These are phyloP conservation scores for Pteropus alecto DNA, from an alignment of 2,113 vertebrate species.

Conservation along the genomic window DNA sequence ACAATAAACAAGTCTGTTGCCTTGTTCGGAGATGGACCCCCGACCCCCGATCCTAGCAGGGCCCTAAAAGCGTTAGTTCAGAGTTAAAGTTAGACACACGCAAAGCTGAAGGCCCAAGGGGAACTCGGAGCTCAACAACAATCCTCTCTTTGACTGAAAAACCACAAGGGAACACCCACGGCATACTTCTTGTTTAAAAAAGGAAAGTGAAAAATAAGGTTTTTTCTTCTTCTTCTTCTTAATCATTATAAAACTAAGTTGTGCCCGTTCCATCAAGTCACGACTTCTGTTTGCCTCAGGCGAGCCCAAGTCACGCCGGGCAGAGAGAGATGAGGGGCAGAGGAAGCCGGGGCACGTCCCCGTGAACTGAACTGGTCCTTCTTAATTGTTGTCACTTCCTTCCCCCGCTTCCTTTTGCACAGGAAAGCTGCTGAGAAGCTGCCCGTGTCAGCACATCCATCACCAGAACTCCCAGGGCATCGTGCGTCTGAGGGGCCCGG, in stretches of 20 bases:
- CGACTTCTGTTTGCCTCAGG: constrained; percentile 37
- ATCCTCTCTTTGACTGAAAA: constrained; percentile 78
- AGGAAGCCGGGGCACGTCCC: background rate
- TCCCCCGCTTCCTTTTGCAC: background rate
- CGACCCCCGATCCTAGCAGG: constrained; percentile 50
- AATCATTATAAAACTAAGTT: constrained; percentile 76
- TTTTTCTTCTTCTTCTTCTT: constrained; percentile 51
- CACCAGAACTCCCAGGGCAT: background rate
- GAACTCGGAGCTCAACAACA: constrained; percentile 71
- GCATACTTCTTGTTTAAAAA: constrained; percentile 78
- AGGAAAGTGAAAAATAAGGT: constrained; percentile 79
- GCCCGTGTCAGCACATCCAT: background rate
- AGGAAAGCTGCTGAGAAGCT: background rate
- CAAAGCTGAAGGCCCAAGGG: constrained; percentile 54
- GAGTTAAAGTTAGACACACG: constrained; percentile 76
- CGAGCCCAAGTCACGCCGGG: constrained; percentile 6
- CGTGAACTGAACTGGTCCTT: constrained; percentile 23
- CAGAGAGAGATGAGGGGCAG: background rate
- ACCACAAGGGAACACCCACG: constrained; percentile 81
- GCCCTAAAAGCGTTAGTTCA: constrained; percentile 64
- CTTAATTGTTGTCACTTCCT: constrained; percentile 52
- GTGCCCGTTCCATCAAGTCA: constrained; percentile 67
- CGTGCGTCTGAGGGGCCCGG: fast-evolving
- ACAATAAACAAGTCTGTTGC: constrained; percentile 59
- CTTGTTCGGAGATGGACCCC: constrained; percentile 53